phyloP scores from a whole-genome alignment of 2,888 invertebrate species.

The Tipula vernalis region DNA sequence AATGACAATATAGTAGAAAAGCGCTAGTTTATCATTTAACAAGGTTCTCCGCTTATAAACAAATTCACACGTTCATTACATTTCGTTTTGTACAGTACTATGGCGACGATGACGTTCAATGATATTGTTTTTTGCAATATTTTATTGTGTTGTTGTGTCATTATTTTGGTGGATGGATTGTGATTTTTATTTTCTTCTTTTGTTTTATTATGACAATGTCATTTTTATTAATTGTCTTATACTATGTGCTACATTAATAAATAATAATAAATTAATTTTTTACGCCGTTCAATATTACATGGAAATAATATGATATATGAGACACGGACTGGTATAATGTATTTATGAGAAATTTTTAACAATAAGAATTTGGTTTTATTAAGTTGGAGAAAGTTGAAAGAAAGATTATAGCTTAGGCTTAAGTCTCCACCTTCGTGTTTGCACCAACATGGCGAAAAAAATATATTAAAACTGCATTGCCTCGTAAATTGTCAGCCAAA shows the following conservation, averaged over 20 bases:
- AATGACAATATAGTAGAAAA: neutral
- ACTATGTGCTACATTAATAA: neutral
- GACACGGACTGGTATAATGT: neutral
- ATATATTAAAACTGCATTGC: too few species aligned
- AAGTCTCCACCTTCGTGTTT: too few species aligned
- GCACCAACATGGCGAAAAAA: too few species aligned
- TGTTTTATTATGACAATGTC: neutral
- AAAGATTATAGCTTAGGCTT: too few species aligned
- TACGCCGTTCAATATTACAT: neutral
- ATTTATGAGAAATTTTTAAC: neutral
- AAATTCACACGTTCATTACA: neutral
- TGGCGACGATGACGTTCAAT: neutral
- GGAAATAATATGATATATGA: neutral
- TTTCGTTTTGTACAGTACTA: neutral
- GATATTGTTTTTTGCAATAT: neutral
- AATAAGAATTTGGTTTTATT: neutral
- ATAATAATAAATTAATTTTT: neutral
- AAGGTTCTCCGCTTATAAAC: neutral
- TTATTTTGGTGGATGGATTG: neutral
- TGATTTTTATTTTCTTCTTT: neutral
- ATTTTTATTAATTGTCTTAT: neutral
- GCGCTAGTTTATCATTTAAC: neutral
- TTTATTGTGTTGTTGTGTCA: neutral
- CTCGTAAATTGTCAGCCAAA: too few species aligned
- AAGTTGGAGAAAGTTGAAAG: neutral